Evolutionary conservation across 2,113 vertebrate genomes (phyloP).

Genomic region (Gymnobelideus leadbeateri): DNA sequence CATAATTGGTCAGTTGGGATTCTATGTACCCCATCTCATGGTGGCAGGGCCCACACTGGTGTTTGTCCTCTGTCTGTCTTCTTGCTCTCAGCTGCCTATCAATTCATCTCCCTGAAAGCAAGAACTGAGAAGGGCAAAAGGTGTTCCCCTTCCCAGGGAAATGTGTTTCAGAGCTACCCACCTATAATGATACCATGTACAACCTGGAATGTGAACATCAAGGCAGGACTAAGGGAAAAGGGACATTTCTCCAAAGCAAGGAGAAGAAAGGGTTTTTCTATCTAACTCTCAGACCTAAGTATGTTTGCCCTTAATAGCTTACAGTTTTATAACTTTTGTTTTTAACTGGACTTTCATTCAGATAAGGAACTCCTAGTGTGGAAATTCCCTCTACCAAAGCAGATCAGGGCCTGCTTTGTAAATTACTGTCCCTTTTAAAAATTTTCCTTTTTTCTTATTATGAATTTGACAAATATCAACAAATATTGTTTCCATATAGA

Average conservation of each 20-base stretch:
- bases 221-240: background rate
- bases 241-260: background rate
- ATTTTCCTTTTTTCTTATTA: background rate
- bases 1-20: background rate
- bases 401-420: background rate
- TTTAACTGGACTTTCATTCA: background rate
- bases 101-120: background rate
- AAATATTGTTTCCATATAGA: background rate
- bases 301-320: background rate
- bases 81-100: background rate
- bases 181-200: background rate
- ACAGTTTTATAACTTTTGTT: background rate
- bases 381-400: background rate
- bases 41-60: background rate
- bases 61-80: background rate
- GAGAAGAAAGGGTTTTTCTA: background rate
- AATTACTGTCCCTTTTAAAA: background rate
- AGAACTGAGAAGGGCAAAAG: background rate
- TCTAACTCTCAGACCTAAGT: background rate
- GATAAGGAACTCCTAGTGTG: background rate
- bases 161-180: background rate
- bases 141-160: background rate
- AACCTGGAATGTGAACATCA: background rate
- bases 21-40: background rate
- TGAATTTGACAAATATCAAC: background rate